A percentile compares a stretch with the other conserved stretches of the same genome.
phyloP scores from a whole-genome alignment of 2,113 vertebrate genomes.

The Sus scrofa region T2T-Sscrofa CM000825.6:68113001-68113500 shows the following conservation, averaged over 20 bases:
- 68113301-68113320: background rate
- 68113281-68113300: background rate
- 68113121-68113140: background rate
- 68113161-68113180: background rate
- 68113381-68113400: background rate
- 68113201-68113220: background rate
- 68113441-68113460: background rate
- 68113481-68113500: background rate
- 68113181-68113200: background rate
- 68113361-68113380: background rate
- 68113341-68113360: background rate
- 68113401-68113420: background rate
- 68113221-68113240: background rate
- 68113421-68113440: background rate
- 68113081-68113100: background rate
- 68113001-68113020: background rate
- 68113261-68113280: background rate
- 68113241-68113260: background rate
- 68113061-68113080: background rate
- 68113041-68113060: background rate
- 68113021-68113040: background rate
- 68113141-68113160: background rate
- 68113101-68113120: background rate
- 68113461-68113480: background rate
- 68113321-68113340: background rate